Base-by-base conservation (phyloP, 2,113 vertebrate genomes). In the Brachyhypopomus occidentalis region DNA sequence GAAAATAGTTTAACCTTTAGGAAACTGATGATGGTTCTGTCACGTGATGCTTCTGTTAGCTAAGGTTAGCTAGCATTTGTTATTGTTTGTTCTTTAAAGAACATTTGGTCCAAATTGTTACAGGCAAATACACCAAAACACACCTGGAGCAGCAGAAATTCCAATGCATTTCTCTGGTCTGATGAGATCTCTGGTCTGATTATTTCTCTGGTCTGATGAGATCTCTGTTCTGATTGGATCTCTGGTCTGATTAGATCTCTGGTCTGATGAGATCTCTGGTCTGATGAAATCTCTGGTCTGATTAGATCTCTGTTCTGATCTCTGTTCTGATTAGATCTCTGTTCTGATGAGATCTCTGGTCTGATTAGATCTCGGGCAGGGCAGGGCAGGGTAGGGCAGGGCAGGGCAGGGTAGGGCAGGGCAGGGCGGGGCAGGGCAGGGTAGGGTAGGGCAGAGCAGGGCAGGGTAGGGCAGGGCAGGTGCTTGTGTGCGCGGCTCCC, bases 271-370 rank as follows among this genome's bases (percentile, higher is more conserved):
- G 30, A 30, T 30, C 30, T 89, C 86, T 85, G 84, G 87, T 81
- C 84, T 86, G 81, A 86, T 83, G 84, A 86, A 78, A 85, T 90
- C 84, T 89, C 87, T 70, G 81, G 22, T 30, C 67, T 38, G 66
- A 38, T 38, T 3, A 38, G 38, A 9, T 48, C 41, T 48, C 41
- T 9, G 3, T 8, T 11, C n/a, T n/a, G n/a, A n/a, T 52, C 45
- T 52, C 30, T 30, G 30, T 83, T 78, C 70, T 79, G 82, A 79
- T 67, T n/a, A n/a, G n/a, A n/a, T n/a, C n/a, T n/a, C n/a, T n/a
- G n/a, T n/a, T n/a, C n/a, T n/a, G n/a, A n/a, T n/a, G n/a, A n/a
- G n/a, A n/a, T n/a, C n/a, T n/a, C n/a, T n/a, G n/a, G n/a, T n/a
- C n/a, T n/a, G n/a, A n/a, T n/a, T n/a, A n/a, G n/a, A n/a, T n/a